A percentile compares a stretch with the other conserved stretches of the same genome.
Evolutionary conservation across 2,113 vertebrate genomes (phyloP).

Genomic region (Periophthalmus modestus): DNA sequence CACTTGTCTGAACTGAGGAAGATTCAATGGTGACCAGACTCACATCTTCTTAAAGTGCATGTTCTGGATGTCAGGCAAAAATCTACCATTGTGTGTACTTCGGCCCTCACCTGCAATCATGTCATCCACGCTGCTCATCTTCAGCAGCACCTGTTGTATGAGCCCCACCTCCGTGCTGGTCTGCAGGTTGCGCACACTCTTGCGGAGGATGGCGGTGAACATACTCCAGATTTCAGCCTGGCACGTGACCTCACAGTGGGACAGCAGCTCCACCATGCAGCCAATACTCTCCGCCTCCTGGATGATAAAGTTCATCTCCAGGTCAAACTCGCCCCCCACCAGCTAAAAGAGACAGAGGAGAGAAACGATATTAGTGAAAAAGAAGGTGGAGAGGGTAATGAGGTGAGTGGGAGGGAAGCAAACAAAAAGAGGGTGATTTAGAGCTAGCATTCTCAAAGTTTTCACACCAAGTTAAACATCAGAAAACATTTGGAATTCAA

Average conservation of each 20-base stretch:
- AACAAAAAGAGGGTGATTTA: conserved; percentile 23
- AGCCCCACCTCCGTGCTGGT: conserved; percentile 99
- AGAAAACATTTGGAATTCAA: not conserved
- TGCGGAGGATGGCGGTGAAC: conserved; percentile 98
- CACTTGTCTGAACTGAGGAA: no score
- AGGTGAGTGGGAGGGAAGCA: conserved; percentile 15
- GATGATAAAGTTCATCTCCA: conserved; percentile 99
- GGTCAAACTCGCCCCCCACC: conserved; percentile 98
- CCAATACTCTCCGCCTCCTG: conserved; percentile 98
- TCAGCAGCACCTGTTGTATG: conserved; percentile 95
- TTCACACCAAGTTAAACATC: not conserved
- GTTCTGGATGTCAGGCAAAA: not conserved
- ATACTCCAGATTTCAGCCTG: conserved; percentile 99
- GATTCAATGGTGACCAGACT: no score
- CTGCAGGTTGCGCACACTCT: conserved; percentile 98
- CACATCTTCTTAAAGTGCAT: no score
- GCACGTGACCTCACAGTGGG: conserved; percentile 97
- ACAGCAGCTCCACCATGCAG: conserved; percentile 98
- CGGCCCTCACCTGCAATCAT: conserved; percentile 94
- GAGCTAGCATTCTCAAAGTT: not conserved
- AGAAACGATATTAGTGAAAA: conserved; percentile 19
- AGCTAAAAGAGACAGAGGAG: conserved; percentile 75
- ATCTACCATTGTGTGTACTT: no score
- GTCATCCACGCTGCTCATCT: conserved; percentile 97
- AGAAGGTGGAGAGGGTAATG: not conserved